Base-by-base conservation (phyloP, 2,113 vertebrate species). In the Leptobrachium leishanense region DNA sequence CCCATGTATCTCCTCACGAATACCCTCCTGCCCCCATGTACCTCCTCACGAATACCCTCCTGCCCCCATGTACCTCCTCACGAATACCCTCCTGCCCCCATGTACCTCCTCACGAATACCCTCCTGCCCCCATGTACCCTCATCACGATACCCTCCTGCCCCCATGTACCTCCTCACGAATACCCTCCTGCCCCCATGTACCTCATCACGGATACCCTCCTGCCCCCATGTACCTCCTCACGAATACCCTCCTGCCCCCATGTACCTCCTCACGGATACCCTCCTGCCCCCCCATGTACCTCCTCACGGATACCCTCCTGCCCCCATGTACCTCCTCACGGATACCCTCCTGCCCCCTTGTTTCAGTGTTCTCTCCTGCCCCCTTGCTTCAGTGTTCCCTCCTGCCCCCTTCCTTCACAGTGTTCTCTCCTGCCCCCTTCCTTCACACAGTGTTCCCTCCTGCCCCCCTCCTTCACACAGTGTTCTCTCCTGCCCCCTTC, bases 41-140 rank as follows among this genome's bases (percentile, higher is more conserved):
- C 67, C 12, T 13, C 67, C 7, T 3, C 57, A 74, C 77, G 82
- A 67, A 40, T 74, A 75, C 69, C 46, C 73, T 64, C 79, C 13
- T 39, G 6, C 65, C 20, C 20, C 31, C 57, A 3, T 59, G n/a
- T 41, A 7, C 2, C 12, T 2, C 4, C 1, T 7, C 74, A 31
- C 11, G 6, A 6, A 39, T 70, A 64, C 43, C 77, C 2, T 31
- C 72, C 72, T 70, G 3, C 57, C 39, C 66, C 40, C 67, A 3
- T 11, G 3, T 6, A 15, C 10, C 67, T 12, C 42, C 67, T 50
- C 46, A 4, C 46, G 8, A 1, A 8, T 50, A 50, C 8, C 46
- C 8, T 50, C 46, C 46, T 8, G 4, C 46, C 46, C 44, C 44
- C 44, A 8, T 46, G 44, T 46, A 46, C 8, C 44, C 44, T 46